These are phyloP conservation scores for Thera obeliscata DNA, from an alignment of 2,888 invertebrate genomes.

Conservation along the genomic window DNA sequence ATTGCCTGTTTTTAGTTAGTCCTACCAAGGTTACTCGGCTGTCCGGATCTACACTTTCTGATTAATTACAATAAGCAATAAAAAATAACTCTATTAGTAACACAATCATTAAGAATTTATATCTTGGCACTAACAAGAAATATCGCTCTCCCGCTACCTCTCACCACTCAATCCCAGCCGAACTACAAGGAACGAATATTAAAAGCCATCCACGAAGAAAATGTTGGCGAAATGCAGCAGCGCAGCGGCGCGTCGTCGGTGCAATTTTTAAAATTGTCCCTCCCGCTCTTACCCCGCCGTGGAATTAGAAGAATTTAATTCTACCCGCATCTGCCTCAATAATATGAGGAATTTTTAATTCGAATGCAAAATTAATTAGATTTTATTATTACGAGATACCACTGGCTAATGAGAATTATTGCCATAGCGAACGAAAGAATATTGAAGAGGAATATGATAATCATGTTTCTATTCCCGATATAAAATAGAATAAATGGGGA, in stretches of 20 bases:
- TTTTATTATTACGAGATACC: slow-evolving; percentile 17
- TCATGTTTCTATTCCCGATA: too few species aligned
- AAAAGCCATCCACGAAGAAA: slow-evolving; percentile 51
- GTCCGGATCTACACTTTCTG: too few species aligned
- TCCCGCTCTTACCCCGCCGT: slow-evolving; percentile 2
- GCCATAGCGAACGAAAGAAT: background rate
- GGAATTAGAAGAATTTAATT: slow-evolving; percentile 43
- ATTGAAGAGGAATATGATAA: background rate
- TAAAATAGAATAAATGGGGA: too few species aligned
- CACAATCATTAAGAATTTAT: too few species aligned
- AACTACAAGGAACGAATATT: slow-evolving; percentile 51
- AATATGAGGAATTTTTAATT: slow-evolving; percentile 41
- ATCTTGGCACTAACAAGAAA: too few species aligned
- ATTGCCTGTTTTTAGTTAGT: too few species aligned
- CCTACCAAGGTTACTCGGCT: too few species aligned
- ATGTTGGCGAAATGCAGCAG: slow-evolving; percentile 40
- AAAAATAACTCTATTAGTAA: too few species aligned
- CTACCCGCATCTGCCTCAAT: slow-evolving; percentile 37
- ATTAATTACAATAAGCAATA: too few species aligned
- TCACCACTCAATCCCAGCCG: slow-evolving; percentile 2
- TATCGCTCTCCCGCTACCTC: slow-evolving; percentile 8
- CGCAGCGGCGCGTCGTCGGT: slow-evolving; percentile 25
- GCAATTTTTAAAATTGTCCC: slow-evolving; percentile 52
- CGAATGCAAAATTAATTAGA: slow-evolving; percentile 28
- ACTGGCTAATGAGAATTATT: background rate